Conservation (phyloP, 2,888 invertebrate genomes). For the Drosophila niveifrons region DNA sequence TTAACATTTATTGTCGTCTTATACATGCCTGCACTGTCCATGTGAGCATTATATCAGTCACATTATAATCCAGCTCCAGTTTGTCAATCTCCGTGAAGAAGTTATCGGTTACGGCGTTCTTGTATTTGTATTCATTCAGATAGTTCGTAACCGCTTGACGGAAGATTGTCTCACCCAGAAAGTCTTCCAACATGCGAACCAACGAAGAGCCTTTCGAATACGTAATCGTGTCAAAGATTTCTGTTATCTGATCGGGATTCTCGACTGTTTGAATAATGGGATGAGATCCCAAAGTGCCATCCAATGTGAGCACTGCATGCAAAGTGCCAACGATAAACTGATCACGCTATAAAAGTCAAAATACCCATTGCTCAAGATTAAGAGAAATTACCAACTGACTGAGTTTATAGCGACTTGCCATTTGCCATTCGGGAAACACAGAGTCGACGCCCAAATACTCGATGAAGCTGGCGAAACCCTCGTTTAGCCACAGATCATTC, state of each 20-base stretch:
- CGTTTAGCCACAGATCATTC: slow-evolving; percentile 97
- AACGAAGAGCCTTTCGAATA: slow-evolving; percentile 96
- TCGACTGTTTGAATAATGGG: slow-evolving; percentile 94
- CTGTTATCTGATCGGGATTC: slow-evolving; percentile 95
- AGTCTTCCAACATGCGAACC: slow-evolving; percentile 94
- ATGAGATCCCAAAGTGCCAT: slow-evolving; percentile 93
- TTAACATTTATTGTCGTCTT: not conserved
- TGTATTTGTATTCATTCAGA: slow-evolving; percentile 89
- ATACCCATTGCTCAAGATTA: not conserved
- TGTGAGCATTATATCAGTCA: slow-evolving; percentile 91
- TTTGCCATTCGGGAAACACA: slow-evolving; percentile 92
- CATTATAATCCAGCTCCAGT: slow-evolving; percentile 86
- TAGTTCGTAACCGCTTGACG: slow-evolving; percentile 91
- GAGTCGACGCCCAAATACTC: slow-evolving; percentile 91
- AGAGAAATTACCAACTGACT: not conserved
- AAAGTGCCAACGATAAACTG: slow-evolving; percentile 91
- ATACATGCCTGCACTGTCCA: slow-evolving; percentile 89
- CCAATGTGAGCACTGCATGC: slow-evolving; percentile 90
- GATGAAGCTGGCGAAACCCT: slow-evolving; percentile 97
- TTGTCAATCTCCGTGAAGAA: slow-evolving; percentile 88
- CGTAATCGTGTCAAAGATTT: slow-evolving; percentile 96
- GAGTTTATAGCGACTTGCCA: slow-evolving; percentile 86
- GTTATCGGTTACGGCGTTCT: slow-evolving; percentile 93
- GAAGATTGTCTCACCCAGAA: slow-evolving; percentile 90
- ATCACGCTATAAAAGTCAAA: slow-evolving; percentile 88